phyloP scores from a whole-genome alignment of 2,888 invertebrate genomes.

The Megalurothrips usitatus region DNA sequence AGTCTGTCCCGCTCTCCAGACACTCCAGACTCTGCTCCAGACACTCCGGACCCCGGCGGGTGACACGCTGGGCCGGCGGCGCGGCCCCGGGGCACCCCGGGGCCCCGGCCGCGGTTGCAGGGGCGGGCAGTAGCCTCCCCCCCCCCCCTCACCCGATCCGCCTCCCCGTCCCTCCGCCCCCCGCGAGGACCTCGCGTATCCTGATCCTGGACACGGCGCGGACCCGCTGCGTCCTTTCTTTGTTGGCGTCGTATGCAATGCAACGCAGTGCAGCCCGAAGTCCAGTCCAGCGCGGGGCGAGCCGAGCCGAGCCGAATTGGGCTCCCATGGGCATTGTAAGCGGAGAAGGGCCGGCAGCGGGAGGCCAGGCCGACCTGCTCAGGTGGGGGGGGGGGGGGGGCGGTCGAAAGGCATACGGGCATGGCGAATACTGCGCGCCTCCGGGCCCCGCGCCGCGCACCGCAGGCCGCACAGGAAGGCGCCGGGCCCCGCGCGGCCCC shows the following conservation, averaged over 20 bases:
- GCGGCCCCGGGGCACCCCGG: background rate
- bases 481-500: background rate
- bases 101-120: too few relatives aligned
- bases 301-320: conserved; percentile 1
- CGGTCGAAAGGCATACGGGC: background rate
- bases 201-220: too few relatives aligned
- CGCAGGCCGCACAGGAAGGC: background rate
- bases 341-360: background rate
- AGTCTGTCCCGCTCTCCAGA: too few relatives aligned
- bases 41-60: background rate
- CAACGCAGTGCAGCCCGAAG: too few relatives aligned
- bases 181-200: too few relatives aligned
- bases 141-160: too few relatives aligned
- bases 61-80: background rate
- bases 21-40: too few relatives aligned
- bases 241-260: too few relatives aligned
- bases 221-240: too few relatives aligned
- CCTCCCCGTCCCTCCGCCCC: too few relatives aligned
- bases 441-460: background rate
- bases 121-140: too few relatives aligned
- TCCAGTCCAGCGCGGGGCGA: background rate
- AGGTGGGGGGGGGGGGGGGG: background rate
- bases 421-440: background rate
- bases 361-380: background rate
- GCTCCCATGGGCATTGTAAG: conserved; percentile 11